A percentile compares a stretch with the other conserved stretches of the same genome.
Conservation (phyloP, 1,140 invertebrate species). For the Maniola jurtina region DNA sequence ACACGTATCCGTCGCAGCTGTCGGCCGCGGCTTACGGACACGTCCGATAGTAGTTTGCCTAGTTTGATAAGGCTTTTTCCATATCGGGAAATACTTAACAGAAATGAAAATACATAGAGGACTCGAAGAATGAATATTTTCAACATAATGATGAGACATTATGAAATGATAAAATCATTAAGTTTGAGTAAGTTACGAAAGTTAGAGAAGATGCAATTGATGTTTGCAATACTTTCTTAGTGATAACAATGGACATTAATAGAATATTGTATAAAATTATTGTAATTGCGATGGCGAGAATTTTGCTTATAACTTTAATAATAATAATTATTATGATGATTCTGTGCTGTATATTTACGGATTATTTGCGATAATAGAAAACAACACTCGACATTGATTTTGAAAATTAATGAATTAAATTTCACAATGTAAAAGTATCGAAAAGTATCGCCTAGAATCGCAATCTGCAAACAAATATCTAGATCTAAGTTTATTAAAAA, state of each 20-base stretch:
- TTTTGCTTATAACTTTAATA: constrained; percentile 19
- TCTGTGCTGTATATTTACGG: neutral
- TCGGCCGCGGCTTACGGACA: no score
- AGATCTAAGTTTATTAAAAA: constrained; percentile 9
- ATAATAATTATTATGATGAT: neutral
- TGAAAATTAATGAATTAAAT: no score
- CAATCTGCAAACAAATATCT: constrained; percentile 7
- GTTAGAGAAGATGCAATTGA: neutral
- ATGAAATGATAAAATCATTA: neutral
- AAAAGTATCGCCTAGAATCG: constrained; percentile 10
- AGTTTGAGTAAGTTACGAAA: neutral
- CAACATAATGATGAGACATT: neutral
- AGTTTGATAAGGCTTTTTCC: no score
- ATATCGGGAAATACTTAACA: no score
- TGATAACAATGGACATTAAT: constrained; percentile 14
- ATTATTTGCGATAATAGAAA: no score
- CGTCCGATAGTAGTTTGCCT: no score
- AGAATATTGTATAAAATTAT: constrained; percentile 9
- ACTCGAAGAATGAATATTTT: no score
- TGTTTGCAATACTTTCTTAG: constrained; percentile 2
- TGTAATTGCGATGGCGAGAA: constrained; percentile 8
- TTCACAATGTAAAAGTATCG: neutral
- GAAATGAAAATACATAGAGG: no score
- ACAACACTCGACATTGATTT: no score
- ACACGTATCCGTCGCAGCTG: no score